Evolutionary conservation across 2,888 invertebrate species (phyloP).

Genomic region (Rhodophaea formosa): DNA sequence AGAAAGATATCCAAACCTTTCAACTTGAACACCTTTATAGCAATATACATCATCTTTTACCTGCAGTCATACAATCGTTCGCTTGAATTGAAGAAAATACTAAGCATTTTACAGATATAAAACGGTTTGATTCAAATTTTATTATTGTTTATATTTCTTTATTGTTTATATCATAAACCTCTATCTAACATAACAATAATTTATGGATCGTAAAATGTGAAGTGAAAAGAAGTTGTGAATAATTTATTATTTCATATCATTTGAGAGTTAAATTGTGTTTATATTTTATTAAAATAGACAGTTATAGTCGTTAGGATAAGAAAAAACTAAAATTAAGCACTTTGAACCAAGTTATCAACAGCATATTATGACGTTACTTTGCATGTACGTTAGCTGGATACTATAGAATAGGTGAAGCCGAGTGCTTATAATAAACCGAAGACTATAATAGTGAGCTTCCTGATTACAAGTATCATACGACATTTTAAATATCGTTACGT

Average conservation of each 20-base stretch:
- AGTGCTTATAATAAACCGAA: too few relatives aligned
- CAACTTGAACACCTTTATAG: background rate
- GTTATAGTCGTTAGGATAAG: too few relatives aligned
- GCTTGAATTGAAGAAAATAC: background rate
- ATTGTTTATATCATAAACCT: background rate
- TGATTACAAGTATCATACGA: too few relatives aligned
- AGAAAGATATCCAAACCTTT: background rate
- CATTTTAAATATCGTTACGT: too few relatives aligned
- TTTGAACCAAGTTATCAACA: too few relatives aligned
- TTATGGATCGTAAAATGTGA: slow-evolving; percentile 2
- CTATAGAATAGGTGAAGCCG: too few relatives aligned
- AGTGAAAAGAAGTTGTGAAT: background rate
- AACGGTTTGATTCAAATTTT: too few relatives aligned
- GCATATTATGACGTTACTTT: too few relatives aligned
- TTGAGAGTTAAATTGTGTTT: background rate
- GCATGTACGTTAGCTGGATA: too few relatives aligned
- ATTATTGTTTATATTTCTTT: background rate
- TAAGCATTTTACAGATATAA: background rate
- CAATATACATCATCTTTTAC: background rate
- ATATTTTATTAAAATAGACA: too few relatives aligned
- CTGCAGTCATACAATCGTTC: background rate
- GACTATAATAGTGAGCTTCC: too few relatives aligned
- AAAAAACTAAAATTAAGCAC: too few relatives aligned
- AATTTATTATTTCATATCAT: background rate
- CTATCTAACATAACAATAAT: background rate